Percentiles rank a stretch among this genome's conserved stretches.
These are phyloP conservation scores for Zaprionus nigranus DNA, from an alignment of 1,140 invertebrate species.

Conservation along the genomic window DNA sequence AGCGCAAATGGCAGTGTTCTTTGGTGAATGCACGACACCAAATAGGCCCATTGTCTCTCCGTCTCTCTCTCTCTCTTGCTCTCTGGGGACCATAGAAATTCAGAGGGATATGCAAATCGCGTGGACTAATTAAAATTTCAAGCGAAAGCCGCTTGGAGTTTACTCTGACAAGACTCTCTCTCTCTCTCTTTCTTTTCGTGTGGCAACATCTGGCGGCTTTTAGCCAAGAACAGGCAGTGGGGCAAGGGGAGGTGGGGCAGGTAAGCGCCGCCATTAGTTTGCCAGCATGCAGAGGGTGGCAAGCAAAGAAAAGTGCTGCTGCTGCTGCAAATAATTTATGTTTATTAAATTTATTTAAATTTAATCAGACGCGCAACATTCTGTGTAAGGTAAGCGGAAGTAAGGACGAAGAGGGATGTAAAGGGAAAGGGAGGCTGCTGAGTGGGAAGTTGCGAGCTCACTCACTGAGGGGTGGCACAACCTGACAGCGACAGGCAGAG, in stretches of 20 bases:
- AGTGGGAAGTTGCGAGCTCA: constrained; percentile 9
- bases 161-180: constrained; percentile 34
- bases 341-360: constrained; percentile 84
- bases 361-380: constrained; percentile 75
- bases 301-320: constrained; percentile 30
- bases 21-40: constrained; percentile 38
- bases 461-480: constrained; percentile 39
- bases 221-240: constrained; percentile 38
- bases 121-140: constrained; percentile 79
- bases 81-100: constrained; percentile 40
- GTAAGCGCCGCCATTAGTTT: constrained; percentile 73
- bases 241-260: constrained; percentile 43
- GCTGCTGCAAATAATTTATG: constrained; percentile 82
- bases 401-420: no score
- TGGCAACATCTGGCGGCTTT: constrained; percentile 79
- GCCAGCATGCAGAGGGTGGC: constrained; percentile 53
- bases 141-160: constrained; percentile 71
- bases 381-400: background rate
- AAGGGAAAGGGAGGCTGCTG: background rate
- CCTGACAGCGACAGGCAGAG: constrained; percentile 32
- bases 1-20: constrained; percentile 71
- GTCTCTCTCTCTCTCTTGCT: background rate
- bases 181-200: background rate
- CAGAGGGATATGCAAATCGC: constrained; percentile 65
- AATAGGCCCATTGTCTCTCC: constrained; percentile 25